Evolutionary conservation across 2,113 vertebrate genomes (phyloP).

Genomic region (Columba livia): DNA sequence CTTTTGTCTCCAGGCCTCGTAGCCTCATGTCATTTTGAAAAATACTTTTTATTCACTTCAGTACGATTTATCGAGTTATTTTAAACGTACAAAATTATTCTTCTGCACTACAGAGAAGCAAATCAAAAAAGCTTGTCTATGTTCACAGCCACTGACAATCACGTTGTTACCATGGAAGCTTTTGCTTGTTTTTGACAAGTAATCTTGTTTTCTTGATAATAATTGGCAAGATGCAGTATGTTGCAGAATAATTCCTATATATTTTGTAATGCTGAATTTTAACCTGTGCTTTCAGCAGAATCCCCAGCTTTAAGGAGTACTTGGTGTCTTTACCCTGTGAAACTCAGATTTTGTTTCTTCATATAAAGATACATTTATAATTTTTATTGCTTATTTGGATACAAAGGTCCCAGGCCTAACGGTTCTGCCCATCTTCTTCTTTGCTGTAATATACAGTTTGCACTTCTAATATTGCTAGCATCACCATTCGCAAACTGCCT

Average conservation of each 20-base stretch:
- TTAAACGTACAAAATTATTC: neutral
- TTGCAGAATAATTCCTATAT: neutral
- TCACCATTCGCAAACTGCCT: neutral
- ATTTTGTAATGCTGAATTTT: neutral
- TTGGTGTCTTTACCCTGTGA: neutral
- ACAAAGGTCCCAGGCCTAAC: neutral
- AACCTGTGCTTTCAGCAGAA: neutral
- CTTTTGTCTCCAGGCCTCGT: neutral
- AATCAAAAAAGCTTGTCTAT: neutral
- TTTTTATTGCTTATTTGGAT: neutral
- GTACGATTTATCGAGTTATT: neutral
- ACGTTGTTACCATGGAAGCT: slow-evolving; percentile 38
- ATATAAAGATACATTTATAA: neutral
- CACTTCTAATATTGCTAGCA: neutral
- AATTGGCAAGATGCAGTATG: neutral
- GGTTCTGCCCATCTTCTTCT: neutral
- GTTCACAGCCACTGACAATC: neutral
- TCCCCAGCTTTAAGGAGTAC: neutral
- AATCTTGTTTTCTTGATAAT: neutral
- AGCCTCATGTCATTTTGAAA: neutral
- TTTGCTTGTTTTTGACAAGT: neutral
- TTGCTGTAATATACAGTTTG: neutral
- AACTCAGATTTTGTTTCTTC: neutral
- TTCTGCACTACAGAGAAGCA: neutral
- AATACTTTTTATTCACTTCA: neutral